phyloP scores from a whole-genome alignment of 2,113 vertebrate genomes.

The Turdus rufiventris region DNA sequence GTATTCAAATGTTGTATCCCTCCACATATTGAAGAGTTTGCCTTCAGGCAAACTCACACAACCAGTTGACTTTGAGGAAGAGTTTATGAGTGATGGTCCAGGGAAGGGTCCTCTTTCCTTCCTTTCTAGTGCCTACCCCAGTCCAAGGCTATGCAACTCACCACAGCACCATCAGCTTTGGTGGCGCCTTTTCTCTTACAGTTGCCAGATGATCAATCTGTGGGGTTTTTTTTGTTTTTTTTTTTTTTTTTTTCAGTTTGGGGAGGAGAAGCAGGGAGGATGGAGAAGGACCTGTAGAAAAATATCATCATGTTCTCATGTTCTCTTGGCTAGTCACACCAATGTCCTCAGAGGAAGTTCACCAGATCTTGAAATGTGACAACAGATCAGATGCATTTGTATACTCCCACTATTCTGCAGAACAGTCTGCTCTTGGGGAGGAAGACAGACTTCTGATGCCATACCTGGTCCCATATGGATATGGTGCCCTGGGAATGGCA shows the following conservation, averaged over 20 bases:
- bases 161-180: background rate
- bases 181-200: background rate
- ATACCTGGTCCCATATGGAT: fast-evolving
- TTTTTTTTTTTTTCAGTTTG: background rate
- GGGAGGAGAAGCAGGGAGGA: background rate
- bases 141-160: background rate
- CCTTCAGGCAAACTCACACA: background rate
- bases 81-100: background rate
- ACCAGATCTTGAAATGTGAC: background rate
- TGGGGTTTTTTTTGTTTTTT: too few species aligned
- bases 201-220: background rate
- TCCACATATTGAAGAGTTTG: background rate
- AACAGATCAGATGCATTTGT: background rate
- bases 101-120: fast-evolving
- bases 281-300: background rate
- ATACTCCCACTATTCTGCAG: background rate
- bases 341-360: background rate
- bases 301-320: fast-evolving
- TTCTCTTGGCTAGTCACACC: background rate
- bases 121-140: background rate
- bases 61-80: background rate
- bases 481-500: background rate
- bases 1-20: background rate
- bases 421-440: background rate
- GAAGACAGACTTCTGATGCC: background rate